Percentiles rank a stretch among this genome's conserved stretches.
These are phyloP conservation scores for Discoglossus pictus DNA, from an alignment of 2,797 vertebrate genomes.

Conservation along the genomic window DNA sequence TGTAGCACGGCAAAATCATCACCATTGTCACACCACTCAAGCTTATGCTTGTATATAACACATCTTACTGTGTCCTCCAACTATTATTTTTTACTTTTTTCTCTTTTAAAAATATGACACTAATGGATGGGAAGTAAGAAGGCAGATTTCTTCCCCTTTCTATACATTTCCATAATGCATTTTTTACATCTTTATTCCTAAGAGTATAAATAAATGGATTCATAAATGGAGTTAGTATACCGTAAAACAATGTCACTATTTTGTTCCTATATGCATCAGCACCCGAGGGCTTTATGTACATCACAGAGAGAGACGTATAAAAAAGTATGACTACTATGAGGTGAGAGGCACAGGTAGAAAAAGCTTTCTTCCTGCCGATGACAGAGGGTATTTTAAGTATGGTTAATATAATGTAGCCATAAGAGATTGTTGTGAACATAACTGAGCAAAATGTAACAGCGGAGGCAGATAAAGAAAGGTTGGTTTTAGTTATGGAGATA, in stretches of 20 bases:
- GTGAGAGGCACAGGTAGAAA: conserved; percentile 51
- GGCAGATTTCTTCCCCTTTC: background rate
- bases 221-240: conserved; percentile 47
- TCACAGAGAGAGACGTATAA: conserved; percentile 45
- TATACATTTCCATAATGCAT: conserved; percentile 25
- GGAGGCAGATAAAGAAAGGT: conserved; percentile 28
- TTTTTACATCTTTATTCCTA: conserved; percentile 50
- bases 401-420: conserved; percentile 39
- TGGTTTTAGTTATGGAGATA: conserved; percentile 34
- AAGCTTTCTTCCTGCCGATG: conserved; percentile 41
- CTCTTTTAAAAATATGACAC: too few species aligned
- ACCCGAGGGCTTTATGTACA: conserved; percentile 45
- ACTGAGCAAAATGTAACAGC: conserved; percentile 40
- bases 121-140: too few species aligned
- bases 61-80: too few species aligned
- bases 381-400: conserved; percentile 43
- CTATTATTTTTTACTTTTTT: too few species aligned
- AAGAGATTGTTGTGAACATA: conserved; percentile 46
- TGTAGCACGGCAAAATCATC: too few species aligned
- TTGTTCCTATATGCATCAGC: conserved; percentile 16
- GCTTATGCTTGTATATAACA: too few species aligned
- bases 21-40: too few species aligned
- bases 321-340: conserved; percentile 48
- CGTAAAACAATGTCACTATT: conserved; percentile 42
- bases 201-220: conserved; percentile 53